phyloP scores from a whole-genome alignment of 2,797 vertebrate species.

The Melanotaenia pygmaea region DNA sequence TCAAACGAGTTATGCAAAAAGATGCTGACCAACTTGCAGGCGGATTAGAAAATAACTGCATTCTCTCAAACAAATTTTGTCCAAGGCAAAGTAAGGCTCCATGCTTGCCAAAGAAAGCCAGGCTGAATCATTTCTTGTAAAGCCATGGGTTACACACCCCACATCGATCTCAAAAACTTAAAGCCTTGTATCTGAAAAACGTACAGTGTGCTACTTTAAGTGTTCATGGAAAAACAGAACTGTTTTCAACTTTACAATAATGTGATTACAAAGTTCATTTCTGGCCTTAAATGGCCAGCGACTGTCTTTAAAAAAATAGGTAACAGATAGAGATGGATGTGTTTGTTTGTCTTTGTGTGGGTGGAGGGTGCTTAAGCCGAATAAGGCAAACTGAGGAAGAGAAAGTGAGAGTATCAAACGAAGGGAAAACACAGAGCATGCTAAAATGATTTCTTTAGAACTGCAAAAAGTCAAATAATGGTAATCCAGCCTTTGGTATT shows the following conservation, averaged over 20 bases:
- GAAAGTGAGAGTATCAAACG: conserved; percentile 23
- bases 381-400: conserved; percentile 14
- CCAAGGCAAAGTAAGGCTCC: neutral
- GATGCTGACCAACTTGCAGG: neutral
- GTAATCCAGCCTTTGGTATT: conserved; percentile 10
- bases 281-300: neutral
- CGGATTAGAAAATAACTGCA: neutral
- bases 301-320: neutral
- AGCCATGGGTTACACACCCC: neutral
- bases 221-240: neutral
- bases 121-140: neutral
- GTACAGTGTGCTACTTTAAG: neutral
- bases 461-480: conserved; percentile 11
- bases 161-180: neutral
- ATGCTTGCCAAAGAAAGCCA: neutral
- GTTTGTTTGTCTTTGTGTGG: conserved; percentile 5
- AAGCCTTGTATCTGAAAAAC: neutral
- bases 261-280: neutral
- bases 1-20: neutral
- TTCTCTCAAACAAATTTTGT: neutral
- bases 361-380: conserved; percentile 2
- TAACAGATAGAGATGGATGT: neutral
- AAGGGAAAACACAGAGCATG: conserved; percentile 35
- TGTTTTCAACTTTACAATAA: neutral
- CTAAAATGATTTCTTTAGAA: conserved; percentile 7